Percentiles rank a stretch among this genome's conserved stretches.
Conservation (phyloP, 2,888 invertebrate genomes). For the Yponomeuta cagnagella region DNA sequence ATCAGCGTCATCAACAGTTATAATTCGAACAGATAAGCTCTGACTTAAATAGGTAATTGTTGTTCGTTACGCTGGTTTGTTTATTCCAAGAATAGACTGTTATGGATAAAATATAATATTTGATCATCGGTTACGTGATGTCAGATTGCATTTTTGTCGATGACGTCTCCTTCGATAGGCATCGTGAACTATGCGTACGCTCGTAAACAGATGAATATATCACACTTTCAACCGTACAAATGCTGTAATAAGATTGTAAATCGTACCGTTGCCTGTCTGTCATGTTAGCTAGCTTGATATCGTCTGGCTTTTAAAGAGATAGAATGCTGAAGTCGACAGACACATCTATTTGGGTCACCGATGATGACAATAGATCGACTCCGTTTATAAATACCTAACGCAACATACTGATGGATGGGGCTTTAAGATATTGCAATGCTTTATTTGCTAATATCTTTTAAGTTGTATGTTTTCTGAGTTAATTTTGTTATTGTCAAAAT, state of each 20-base stretch:
- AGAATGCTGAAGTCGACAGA: constrained; percentile 12
- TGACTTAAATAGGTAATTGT: not conserved
- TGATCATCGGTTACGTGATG: constrained; percentile 11
- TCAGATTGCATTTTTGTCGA: constrained; percentile 31
- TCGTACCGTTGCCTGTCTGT: not conserved
- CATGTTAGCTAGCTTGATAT: not conserved
- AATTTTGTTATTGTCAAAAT: not conserved
- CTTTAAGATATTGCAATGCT: not conserved
- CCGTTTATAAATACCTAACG: constrained; percentile 30
- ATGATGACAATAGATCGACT: constrained; percentile 36
- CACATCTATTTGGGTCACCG: constrained; percentile 35
- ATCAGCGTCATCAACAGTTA: constrained; percentile 3
- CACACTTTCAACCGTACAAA: not conserved
- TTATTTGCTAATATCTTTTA: not conserved
- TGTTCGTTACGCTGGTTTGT: not conserved
- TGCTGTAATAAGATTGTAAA: not conserved
- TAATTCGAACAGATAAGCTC: not conserved
- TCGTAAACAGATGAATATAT: not conserved
- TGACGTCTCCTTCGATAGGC: constrained; percentile 26
- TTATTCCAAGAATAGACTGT: constrained; percentile 4
- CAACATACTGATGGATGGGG: not conserved
- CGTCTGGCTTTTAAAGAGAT: constrained; percentile 1
- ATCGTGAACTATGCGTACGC: not conserved
- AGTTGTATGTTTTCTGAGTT: not conserved
- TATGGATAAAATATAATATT: not conserved